Evolutionary conservation across 2,113 vertebrate genomes (phyloP), one percentile per base, ranked within the genome.

Genomic region (Eolophus roseicapilla): DNA sequence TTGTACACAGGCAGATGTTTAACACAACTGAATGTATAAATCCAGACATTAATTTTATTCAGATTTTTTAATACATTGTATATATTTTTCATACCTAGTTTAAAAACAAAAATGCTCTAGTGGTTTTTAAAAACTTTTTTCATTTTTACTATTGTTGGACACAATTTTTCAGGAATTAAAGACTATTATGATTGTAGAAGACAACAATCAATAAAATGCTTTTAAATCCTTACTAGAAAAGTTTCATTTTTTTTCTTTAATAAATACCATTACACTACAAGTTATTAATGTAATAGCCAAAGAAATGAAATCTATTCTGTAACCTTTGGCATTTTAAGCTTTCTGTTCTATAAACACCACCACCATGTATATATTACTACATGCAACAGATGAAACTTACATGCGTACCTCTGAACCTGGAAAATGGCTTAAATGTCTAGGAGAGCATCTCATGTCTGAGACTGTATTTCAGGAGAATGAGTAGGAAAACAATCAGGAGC

Each of bases 141-240:
- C 31, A 62, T 82, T 85, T 95, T 92, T 82, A 33, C 69, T 88
- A 37, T 53, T 79, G 60, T 75, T 71, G 63, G 82, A 86, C 68
- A 85, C 31, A 47, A 25, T 78, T 92, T 69, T 94, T 80, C 74
- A 82, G 37, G 80, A 94, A 82, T 84, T 64, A 73, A 65, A 92
- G 67, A 84, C 5, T 17, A 41, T 3, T 33, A 15, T 49, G 52
- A 84, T 75, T 86, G 92, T 82, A 65, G 27, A 92, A 73, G 47
- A 81, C 90, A 96, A 92, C 92, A 97, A 95, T 96, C 95, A 96
- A 94, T 97, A 96, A 96, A 96, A 81, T 47, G 19, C 39, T 71
- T 93, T 86, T 25, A 93, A 92, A 82, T 65, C 21, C 27, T 88
- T 83, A 92, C 71, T 94, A 69, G 87, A 77, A 11, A 33, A 18